phyloP scores from a whole-genome alignment of 2,113 vertebrate species.

The Elachura formosa region DNA sequence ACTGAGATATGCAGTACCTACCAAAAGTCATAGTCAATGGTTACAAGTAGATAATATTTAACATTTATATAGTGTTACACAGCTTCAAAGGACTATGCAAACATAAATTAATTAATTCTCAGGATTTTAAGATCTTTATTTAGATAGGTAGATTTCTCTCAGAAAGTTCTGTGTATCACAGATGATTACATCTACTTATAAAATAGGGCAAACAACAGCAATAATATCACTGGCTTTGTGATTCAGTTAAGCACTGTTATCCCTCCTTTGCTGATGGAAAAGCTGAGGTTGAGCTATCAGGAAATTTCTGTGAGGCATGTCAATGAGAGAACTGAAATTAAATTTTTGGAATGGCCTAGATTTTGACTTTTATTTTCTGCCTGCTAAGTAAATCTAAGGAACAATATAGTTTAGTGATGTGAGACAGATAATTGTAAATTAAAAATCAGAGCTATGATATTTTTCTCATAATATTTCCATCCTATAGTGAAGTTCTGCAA shows the following conservation, averaged over 20 bases:
- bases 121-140: constrained; percentile 31
- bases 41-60: background rate
- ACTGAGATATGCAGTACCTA: background rate
- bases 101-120: constrained; percentile 34
- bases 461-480: background rate
- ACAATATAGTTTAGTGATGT: background rate
- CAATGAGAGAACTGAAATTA: background rate
- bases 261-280: background rate
- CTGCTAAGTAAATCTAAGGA: background rate
- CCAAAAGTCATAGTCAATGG: background rate
- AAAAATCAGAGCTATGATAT: background rate
- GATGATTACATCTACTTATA: background rate
- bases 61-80: background rate
- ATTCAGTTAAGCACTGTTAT: background rate
- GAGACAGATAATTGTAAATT: background rate
- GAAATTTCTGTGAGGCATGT: background rate
- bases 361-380: background rate
- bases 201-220: constrained; percentile 27
- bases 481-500: background rate
- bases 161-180: background rate
- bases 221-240: background rate
- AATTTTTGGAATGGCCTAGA: background rate
- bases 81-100: constrained; percentile 14
- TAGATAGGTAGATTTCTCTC: background rate
- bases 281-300: background rate